Percentiles rank a stretch among this genome's conserved stretches.
These are phyloP conservation scores for Trichogramma evanescens DNA, from an alignment of 2,888 invertebrate genomes.

Conservation along the genomic window DNA sequence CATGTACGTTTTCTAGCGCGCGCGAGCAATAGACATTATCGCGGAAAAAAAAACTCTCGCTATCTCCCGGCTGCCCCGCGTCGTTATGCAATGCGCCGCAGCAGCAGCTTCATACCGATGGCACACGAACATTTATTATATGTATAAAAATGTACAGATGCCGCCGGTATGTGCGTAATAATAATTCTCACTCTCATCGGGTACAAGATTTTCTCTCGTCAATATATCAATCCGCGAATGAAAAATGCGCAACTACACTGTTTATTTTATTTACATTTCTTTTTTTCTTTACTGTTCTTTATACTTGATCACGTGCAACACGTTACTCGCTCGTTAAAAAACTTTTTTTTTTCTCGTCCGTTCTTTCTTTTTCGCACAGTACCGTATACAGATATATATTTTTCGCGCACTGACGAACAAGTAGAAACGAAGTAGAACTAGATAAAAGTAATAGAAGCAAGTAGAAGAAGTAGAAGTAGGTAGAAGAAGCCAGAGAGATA, in stretches of 20 bases:
- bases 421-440: not conserved
- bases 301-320: not conserved
- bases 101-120: too few relatives aligned
- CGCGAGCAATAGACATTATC: too few relatives aligned
- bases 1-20: too few relatives aligned
- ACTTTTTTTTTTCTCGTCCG: not conserved
- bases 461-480: not conserved
- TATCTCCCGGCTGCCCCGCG: too few relatives aligned
- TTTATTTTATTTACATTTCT: not conserved
- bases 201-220: too few relatives aligned
- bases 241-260: not conserved
- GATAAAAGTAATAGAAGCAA: not conserved
- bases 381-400: not conserved
- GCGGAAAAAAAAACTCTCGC: too few relatives aligned
- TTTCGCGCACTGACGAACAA: not conserved
- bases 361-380: not conserved
- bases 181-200: too few relatives aligned
- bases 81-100: too few relatives aligned
- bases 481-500: slow-evolving; percentile 29
- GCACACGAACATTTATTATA: too few relatives aligned
- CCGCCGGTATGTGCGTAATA: too few relatives aligned
- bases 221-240: too few relatives aligned
- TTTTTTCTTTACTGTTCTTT: not conserved
- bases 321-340: not conserved
- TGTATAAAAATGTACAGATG: too few relatives aligned